Evolutionary conservation across 1,140 invertebrate genomes (phyloP).

Genomic region (Olivierus martensii): DNA sequence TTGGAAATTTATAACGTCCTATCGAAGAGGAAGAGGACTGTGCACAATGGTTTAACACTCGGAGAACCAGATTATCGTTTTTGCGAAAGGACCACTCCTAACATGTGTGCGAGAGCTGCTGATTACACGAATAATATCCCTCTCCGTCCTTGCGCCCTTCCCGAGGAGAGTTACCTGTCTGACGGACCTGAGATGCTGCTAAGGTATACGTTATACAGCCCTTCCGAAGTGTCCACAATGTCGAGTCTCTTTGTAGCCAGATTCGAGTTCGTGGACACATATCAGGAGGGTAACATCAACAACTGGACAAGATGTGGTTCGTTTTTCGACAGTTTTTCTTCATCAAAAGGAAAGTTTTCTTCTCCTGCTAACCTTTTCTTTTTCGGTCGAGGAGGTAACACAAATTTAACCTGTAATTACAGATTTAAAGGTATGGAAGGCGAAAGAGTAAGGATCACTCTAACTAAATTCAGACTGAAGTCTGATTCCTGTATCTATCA

Average conservation of each 20-base stretch:
- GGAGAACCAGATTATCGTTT: slow-evolving; percentile 2
- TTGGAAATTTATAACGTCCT: slow-evolving; percentile 13
- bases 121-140: slow-evolving; percentile 16
- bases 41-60: too few relatives aligned
- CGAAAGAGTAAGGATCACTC: slow-evolving; percentile 10
- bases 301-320: slow-evolving; percentile 11
- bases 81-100: slow-evolving; percentile 19
- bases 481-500: slow-evolving; percentile 6
- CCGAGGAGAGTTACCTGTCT: slow-evolving; percentile 20
- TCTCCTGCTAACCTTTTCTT: slow-evolving; percentile 20
- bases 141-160: slow-evolving; percentile 15
- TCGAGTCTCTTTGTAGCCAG: slow-evolving; percentile 14
- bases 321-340: slow-evolving; percentile 5
- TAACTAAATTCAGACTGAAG: slow-evolving; percentile 9
- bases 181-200: slow-evolving; percentile 14
- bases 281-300: background rate
- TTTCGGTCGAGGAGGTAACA: slow-evolving; percentile 20
- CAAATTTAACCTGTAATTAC: slow-evolving; percentile 18
- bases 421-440: slow-evolving; percentile 9
- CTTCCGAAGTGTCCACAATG: slow-evolving; percentile 10
- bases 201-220: slow-evolving; percentile 5
- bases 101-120: slow-evolving; percentile 19
- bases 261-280: slow-evolving; percentile 21
- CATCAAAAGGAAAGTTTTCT: slow-evolving; percentile 3
- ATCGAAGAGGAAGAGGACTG: background rate